A percentile compares a stretch with the other conserved stretches of the same genome.
Evolutionary conservation across 2,888 invertebrate genomes (phyloP).

Genomic region (Euzophera pinguis): DNA sequence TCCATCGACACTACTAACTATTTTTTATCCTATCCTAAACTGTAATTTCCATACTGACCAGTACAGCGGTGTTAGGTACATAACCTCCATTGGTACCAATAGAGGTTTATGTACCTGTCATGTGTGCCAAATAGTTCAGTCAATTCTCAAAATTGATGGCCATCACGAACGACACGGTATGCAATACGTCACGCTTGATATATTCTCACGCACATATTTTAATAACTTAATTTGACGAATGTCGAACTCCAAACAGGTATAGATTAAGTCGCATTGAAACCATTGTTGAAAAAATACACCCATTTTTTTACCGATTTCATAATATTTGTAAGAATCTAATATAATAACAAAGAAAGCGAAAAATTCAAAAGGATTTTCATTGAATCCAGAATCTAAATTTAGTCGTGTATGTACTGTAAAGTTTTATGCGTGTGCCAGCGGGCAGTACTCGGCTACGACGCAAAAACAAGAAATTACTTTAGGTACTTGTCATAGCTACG

Average conservation of each 20-base stretch:
- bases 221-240: conserved; percentile 10
- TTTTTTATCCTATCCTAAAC: neutral
- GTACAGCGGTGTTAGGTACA: too few relatives aligned
- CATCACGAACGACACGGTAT: conserved; percentile 9
- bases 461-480: neutral
- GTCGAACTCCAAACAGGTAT: neutral
- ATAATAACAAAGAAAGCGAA: too few relatives aligned
- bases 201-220: conserved; percentile 2
- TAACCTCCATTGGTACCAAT: too few relatives aligned
- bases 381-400: neutral
- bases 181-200: neutral
- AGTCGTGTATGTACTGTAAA: neutral
- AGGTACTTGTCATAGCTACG: neutral
- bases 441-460: neutral
- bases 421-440: neutral
- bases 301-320: too few relatives aligned
- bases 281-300: too few relatives aligned
- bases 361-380: neutral
- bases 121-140: conserved; percentile 1
- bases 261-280: too few relatives aligned
- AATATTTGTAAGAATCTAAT: too few relatives aligned
- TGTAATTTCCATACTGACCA: too few relatives aligned
- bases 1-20: too few relatives aligned
- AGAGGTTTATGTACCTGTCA: neutral
- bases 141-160: conserved; percentile 7